Evolutionary conservation across 2,113 vertebrate species (phyloP).

Genomic region (Epinephelus fuscoguttatus): DNA sequence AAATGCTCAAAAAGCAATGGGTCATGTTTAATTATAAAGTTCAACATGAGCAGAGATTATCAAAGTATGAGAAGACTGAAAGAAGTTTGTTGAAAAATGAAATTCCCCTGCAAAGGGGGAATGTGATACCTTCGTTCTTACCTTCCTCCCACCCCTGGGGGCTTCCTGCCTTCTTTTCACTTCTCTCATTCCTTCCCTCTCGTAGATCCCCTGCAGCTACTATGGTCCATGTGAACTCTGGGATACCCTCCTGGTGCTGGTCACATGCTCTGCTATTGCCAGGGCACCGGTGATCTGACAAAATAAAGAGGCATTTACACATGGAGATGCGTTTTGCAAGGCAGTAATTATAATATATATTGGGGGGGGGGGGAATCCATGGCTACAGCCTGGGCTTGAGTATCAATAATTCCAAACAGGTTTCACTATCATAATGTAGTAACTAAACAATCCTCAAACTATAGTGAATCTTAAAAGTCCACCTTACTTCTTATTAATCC

Average conservation of each 20-base stretch:
- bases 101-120: conserved; percentile 57
- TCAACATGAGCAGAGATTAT: not conserved
- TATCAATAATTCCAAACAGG: not conserved
- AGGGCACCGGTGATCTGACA: conserved; percentile 69
- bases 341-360: no score
- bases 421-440: not conserved
- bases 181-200: conserved; percentile 64
- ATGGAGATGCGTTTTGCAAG: not conserved
- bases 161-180: conserved; percentile 70
- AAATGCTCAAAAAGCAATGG: not conserved
- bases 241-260: conserved; percentile 48
- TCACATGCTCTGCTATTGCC: conserved; percentile 71
- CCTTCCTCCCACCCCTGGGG: conserved; percentile 86
- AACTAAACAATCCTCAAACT: not conserved
- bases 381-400: no score
- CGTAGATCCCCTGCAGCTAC: conserved; percentile 73
- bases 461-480: not conserved
- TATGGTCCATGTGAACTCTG: conserved; percentile 84
- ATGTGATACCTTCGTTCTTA: conserved; percentile 81
- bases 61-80: not conserved
- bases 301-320: not conserved
- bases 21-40: not conserved
- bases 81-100: conserved; percentile 57
- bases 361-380: no score
- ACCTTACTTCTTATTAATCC: not conserved